phyloP scores from a whole-genome alignment of 2,113 vertebrate genomes.

The Ranitomeya variabilis region DNA sequence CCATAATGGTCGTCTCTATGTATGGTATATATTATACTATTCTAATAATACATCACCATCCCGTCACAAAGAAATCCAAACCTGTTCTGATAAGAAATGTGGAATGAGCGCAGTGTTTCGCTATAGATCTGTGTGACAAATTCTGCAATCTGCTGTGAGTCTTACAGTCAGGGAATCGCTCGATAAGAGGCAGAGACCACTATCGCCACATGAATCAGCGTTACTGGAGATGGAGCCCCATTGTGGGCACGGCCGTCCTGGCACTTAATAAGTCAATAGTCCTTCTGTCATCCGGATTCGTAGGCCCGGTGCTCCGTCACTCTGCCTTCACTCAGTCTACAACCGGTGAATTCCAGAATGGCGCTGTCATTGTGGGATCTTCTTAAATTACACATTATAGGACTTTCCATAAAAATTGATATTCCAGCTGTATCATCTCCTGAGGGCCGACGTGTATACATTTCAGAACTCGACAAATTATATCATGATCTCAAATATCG shows the following conservation, averaged over 20 bases:
- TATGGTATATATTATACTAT: neutral
- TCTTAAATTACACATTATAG: neutral
- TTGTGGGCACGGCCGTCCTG: neutral
- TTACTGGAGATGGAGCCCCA: neutral
- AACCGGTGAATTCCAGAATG: neutral
- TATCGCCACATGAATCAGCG: constrained; percentile 15
- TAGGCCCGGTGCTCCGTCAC: neutral
- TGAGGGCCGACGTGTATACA: neutral
- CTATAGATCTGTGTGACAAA: constrained; percentile 8
- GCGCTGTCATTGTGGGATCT: neutral
- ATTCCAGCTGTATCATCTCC: constrained; percentile 8
- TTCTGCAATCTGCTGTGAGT: constrained; percentile 1
- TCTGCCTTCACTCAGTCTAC: neutral
- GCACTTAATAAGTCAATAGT: neutral
- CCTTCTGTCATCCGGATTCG: neutral
- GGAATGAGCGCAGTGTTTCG: neutral
- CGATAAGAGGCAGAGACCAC: neutral
- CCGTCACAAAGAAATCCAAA: neutral
- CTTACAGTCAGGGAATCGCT: neutral
- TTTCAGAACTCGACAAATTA: neutral
- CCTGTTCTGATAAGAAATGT: neutral
- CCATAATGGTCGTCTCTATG: neutral
- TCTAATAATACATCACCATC: too few relatives aligned
- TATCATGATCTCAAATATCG: constrained; percentile 20
- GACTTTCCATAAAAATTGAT: neutral